Evolutionary conservation across 2,888 invertebrate species (phyloP).

Genomic region (Sesamia inferens): DNA sequence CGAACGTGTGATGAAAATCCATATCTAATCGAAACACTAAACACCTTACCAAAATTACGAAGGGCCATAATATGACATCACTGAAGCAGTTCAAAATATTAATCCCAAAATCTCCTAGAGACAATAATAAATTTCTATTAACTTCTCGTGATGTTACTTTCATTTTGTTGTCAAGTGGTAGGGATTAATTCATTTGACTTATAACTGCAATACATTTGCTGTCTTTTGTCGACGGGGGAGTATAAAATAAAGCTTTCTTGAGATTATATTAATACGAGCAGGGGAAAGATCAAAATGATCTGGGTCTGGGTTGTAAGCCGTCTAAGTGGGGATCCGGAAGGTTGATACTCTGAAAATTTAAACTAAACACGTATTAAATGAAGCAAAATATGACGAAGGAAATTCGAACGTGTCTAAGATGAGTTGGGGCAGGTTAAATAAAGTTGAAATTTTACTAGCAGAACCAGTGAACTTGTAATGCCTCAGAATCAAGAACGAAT

Average conservation of each 20-base stretch:
- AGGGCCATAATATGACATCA: constrained; percentile 25
- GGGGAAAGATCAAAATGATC: constrained; percentile 82
- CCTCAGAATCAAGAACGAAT: no score
- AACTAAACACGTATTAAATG: constrained; percentile 47
- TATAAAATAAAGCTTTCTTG: constrained; percentile 88
- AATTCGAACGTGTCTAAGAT: neutral
- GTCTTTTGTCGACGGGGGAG: constrained; percentile 80
- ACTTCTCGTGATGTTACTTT: constrained; percentile 88
- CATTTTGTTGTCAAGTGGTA: constrained; percentile 89
- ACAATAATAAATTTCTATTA: constrained; percentile 87
- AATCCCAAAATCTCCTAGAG: constrained; percentile 75
- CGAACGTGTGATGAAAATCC: neutral
- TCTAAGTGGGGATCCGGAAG: constrained; percentile 78
- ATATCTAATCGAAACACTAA: constrained; percentile 21
- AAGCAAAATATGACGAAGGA: constrained; percentile 31
- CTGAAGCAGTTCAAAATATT: constrained; percentile 64
- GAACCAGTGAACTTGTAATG: no score
- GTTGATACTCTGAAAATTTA: constrained; percentile 68
- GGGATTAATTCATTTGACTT: constrained; percentile 90
- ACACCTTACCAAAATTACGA: constrained; percentile 15
- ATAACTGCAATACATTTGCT: constrained; percentile 89
- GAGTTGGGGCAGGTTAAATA: neutral
- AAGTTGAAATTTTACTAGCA: neutral
- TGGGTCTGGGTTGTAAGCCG: constrained; percentile 82
- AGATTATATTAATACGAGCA: constrained; percentile 88